Evolutionary conservation across 2,797 vertebrate genomes (phyloP).

Genomic region (Pseudochirops cupreus): DNA sequence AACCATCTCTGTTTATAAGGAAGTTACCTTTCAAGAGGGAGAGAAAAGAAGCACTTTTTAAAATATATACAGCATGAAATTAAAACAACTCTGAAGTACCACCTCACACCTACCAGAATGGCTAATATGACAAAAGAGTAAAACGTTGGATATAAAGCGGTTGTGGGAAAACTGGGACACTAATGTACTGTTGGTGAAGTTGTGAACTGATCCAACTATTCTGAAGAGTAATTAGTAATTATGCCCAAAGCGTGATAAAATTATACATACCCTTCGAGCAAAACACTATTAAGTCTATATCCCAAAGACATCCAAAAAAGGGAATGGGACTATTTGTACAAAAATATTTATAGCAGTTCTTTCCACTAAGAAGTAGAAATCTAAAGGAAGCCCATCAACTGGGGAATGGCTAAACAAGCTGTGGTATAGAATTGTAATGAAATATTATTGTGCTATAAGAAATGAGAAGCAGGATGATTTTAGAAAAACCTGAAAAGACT

Average conservation of each 20-base stretch:
- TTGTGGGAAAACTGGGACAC: neutral
- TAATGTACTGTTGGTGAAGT: neutral
- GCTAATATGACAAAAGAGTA: neutral
- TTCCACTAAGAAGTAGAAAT: neutral
- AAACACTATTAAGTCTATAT: neutral
- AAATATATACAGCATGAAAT: neutral
- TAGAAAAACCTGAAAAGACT: neutral
- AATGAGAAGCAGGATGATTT: neutral
- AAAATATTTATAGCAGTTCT: neutral
- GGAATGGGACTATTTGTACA: neutral
- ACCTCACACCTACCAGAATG: neutral
- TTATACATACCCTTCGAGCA: accelerated
- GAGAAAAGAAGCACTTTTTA: neutral
- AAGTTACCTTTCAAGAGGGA: neutral
- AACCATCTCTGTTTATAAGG: neutral
- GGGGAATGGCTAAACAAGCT: neutral
- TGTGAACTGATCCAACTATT: neutral
- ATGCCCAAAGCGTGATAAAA: neutral
- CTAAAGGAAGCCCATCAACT: neutral
- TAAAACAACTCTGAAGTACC: neutral
- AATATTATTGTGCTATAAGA: neutral
- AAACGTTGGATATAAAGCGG: neutral
- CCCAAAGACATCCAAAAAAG: neutral
- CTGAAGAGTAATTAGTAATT: neutral
- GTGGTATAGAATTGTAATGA: neutral